Conservation (phyloP, 2,888 invertebrate genomes). For the Poecilus cupreus region DNA sequence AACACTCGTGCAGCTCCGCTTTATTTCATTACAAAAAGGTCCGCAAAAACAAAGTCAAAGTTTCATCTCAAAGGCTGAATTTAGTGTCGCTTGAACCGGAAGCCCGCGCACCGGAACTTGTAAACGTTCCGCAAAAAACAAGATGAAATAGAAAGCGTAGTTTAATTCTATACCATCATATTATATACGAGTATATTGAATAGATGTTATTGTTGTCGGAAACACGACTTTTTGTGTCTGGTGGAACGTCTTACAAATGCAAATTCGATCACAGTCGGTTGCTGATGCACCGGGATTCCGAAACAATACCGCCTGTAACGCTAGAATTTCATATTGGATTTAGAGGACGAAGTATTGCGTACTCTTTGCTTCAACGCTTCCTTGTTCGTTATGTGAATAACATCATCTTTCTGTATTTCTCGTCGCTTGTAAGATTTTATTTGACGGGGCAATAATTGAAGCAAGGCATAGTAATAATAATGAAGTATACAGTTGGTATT, state of each 20-base stretch:
- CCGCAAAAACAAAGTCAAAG: conserved; percentile 41
- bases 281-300: neutral
- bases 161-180: conserved; percentile 18
- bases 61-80: conserved; percentile 40
- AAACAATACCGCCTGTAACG: neutral
- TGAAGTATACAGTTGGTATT: too few species aligned
- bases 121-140: neutral
- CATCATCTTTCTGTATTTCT: too few species aligned
- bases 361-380: too few species aligned
- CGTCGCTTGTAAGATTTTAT: neutral
- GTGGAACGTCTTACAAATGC: conserved; percentile 48
- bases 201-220: conserved; percentile 54
- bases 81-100: conserved; percentile 25
- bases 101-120: neutral
- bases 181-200: conserved; percentile 33
- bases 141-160: conserved; percentile 11
- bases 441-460: neutral
- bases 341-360: too few species aligned
- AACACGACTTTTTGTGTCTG: conserved; percentile 51
- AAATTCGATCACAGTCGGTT: conserved; percentile 52
- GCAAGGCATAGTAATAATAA: neutral
- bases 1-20: neutral
- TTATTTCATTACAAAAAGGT: conserved; percentile 41
- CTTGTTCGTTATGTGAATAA: too few species aligned
- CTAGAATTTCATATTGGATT: too few species aligned